Percentiles rank a stretch among this genome's conserved stretches.
phyloP scores from a whole-genome alignment of 2,113 vertebrate species.

The Semnopithecus entellus region DNA sequence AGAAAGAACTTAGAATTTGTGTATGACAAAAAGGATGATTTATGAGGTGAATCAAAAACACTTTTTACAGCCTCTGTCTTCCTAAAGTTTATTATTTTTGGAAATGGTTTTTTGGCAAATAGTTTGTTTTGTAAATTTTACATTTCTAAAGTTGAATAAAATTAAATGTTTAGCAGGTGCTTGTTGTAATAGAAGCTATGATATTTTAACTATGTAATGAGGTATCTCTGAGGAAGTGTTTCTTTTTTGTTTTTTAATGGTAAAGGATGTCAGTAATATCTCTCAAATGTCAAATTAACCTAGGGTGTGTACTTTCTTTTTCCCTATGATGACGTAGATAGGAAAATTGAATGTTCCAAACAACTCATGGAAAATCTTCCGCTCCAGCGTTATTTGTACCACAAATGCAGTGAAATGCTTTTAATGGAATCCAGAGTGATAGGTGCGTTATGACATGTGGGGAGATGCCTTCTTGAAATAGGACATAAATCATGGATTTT shows the following conservation, averaged over 20 bases:
- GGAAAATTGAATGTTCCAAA: constrained; percentile 88
- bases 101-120: constrained; percentile 49
- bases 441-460: constrained; percentile 54
- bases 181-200: constrained; percentile 47
- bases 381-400: constrained; percentile 66
- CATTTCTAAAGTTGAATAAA: constrained; percentile 70
- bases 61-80: background rate
- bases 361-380: constrained; percentile 81
- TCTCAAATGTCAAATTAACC: constrained; percentile 83
- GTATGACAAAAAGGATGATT: background rate
- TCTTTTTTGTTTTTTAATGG: constrained; percentile 73
- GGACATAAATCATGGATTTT: background rate
- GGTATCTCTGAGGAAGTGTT: constrained; percentile 76
- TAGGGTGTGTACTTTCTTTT: constrained; percentile 86
- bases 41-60: background rate
- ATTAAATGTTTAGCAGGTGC: constrained; percentile 68
- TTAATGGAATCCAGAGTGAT: constrained; percentile 51
- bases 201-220: constrained; percentile 72
- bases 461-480: constrained; percentile 64
- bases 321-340: constrained; percentile 83
- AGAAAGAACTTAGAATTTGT: background rate
- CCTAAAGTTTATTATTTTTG: constrained; percentile 50
- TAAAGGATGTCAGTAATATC: constrained; percentile 86
- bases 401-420: constrained; percentile 69
- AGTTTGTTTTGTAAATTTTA: constrained; percentile 67